Base-by-base conservation (phyloP, 2,797 vertebrate genomes). In the Craterocephalus amniculus region DNA sequence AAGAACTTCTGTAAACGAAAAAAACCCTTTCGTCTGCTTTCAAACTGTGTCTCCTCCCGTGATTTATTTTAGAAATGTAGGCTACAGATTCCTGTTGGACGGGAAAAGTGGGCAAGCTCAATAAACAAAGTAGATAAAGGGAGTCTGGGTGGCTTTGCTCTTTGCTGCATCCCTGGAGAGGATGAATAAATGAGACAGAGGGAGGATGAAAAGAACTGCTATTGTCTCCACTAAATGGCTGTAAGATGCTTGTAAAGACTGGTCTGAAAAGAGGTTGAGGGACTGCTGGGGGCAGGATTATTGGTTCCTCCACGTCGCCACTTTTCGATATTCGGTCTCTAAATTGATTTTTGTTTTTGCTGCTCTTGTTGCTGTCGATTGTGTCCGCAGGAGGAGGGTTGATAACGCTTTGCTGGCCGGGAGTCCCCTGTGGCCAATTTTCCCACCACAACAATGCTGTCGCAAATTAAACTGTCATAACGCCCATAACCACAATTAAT, bases 381-480 rank as follows among this genome's bases (percentile, higher is more conserved):
- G 85, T 83, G 85, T 88, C 85, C 74, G 45, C 73, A 43, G 83
- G 83, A 85, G 81, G 80, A 79, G 70, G 79, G 80, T 76, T 87
- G 90, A 90, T 89, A 89, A 80, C 72, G 80, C 84, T 81, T 69
- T 74, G 81, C 87, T 49, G 74, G 83, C 78, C 83, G 57, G 66
- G 67, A 81, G 75, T 92, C 92, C 89, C 92, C 74, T 1, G 87
- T 76, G 91, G 90, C 91, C 92, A 93, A 93, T 91, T 92, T 89
- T 35, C 78, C 77, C 79, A 76, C 69, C 89, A 85, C 90, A 88
- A 91, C 89, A 87, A 83, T 74, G 49, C 84, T 71, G 91, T 87
- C 67, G 81, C 90, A 93, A 93, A 93, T 93, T 90, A 93, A 93
- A 93, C 89, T 93, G 93, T 92, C 92, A 93, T 92, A 91, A 92